Percentiles rank a stretch among this genome's conserved stretches.
phyloP scores from a whole-genome alignment of 2,113 vertebrate genomes.

The Tapirus terrestris region DNA sequence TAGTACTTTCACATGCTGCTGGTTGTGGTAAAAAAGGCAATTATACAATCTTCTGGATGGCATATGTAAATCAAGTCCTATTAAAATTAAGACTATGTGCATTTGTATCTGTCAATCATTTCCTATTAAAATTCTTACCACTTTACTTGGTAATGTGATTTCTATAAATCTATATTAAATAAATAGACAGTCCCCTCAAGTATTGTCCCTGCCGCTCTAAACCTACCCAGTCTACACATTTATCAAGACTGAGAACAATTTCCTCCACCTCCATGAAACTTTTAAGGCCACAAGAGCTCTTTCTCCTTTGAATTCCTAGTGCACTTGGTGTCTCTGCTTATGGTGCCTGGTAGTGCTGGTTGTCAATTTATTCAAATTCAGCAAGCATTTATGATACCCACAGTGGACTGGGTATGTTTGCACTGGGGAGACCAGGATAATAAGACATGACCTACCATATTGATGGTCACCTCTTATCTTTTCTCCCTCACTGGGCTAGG shows the following conservation, averaged over 20 bases:
- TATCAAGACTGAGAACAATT: not conserved
- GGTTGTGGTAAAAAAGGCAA: not conserved
- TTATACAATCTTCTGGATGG: not conserved
- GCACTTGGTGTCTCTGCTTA: not conserved
- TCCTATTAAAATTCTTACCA: slow-evolving; percentile 36
- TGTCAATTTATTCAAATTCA: slow-evolving; percentile 3
- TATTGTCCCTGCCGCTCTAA: not conserved
- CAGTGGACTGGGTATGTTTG: not conserved
- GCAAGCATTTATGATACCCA: not conserved
- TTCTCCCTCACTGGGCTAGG: not conserved
- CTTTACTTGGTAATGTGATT: slow-evolving; percentile 8
- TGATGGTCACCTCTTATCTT: not conserved
- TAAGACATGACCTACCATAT: not conserved
- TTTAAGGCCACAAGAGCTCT: not conserved
- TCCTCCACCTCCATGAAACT: not conserved
- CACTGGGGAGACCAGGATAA: not conserved
- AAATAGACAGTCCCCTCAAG: not conserved
- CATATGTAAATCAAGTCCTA: not conserved
- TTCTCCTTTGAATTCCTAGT: not conserved
- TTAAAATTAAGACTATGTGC: slow-evolving; percentile 43
- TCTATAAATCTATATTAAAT: slow-evolving; percentile 15
- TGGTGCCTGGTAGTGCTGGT: not conserved
- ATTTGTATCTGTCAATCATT: not conserved
- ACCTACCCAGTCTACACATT: not conserved
- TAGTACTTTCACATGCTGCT: not conserved